Base-by-base conservation (phyloP, 2,113 vertebrate genomes). In the Limanda limanda region DNA sequence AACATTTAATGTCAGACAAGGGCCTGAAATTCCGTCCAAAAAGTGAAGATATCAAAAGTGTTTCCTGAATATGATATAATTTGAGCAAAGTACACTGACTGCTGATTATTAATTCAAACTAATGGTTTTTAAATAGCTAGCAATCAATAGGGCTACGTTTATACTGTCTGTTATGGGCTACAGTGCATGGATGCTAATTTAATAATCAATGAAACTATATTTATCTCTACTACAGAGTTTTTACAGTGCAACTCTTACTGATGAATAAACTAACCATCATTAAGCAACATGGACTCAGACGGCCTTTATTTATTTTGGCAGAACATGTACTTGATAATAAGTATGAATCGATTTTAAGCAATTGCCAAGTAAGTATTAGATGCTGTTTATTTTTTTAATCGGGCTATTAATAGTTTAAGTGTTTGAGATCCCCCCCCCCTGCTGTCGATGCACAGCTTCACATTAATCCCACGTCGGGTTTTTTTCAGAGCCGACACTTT, bases 51-150 rank as follows among this genome's bases (percentile, higher is more conserved):
- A 51, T 51, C 18, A 54, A 54, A 54, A 14, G 2, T 31, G 9
- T 74, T 74, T 73, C 47, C 45, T 47, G 55, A 54, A 20, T 65
- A 27, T 21, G 15, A 9, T 64, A 21, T 54, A 8, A 31, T 68
- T 54, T 31, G 42, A 55, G 47, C 18, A 18, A 14, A 42, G 71
- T n/a, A 23, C 13, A 15, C 3, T 10, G 17, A 42, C 17, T 31
- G 61, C 56, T 79, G 48, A 67, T 71, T 64, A 40, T 78, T 15
- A 55, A 47, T 47, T 74, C 24, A 59, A 57, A 63, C 37, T 24
- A 75, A 75, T 24, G 8, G 51, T 48, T 40, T 60, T 71, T 79
- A 52, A 72, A 73, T 72, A 76, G 79, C 45, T 2, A 62, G 42
- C 6, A 23, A 60, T 76, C 45, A 42, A 69, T 52, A 21, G 13